Evolutionary conservation across 1,140 invertebrate genomes (phyloP).

Genomic region (Dinoponera quadriceps): DNA sequence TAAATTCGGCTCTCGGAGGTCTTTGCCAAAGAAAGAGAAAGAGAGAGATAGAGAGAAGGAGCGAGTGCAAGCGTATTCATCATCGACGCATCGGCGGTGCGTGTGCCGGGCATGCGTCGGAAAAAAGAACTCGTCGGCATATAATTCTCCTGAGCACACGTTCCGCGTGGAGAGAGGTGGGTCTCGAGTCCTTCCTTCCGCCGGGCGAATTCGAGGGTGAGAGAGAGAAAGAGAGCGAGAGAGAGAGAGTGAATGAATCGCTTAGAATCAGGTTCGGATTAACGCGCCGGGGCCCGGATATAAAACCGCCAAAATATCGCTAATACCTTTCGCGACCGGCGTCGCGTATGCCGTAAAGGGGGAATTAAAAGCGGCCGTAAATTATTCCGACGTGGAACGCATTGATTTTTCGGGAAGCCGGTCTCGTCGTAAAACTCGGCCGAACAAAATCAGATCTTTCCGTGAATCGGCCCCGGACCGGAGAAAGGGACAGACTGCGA

Average conservation of each 20-base stretch:
- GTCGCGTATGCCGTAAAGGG: conserved; percentile 26
- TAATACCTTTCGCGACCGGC: not conserved
- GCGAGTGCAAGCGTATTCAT: not conserved
- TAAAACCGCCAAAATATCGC: conserved; percentile 16
- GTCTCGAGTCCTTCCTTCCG: not conserved
- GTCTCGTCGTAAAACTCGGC: conserved; percentile 63
- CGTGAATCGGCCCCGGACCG: conserved; percentile 55
- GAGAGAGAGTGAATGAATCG: not conserved
- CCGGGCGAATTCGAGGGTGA: too few relatives aligned
- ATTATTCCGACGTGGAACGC: conserved; percentile 60
- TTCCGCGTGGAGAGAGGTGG: not conserved
- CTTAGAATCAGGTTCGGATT: not conserved
- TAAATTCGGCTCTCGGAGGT: not conserved
- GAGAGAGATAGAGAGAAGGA: too few relatives aligned
- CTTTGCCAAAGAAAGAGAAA: too few relatives aligned
- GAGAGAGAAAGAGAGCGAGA: too few relatives aligned
- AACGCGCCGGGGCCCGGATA: conserved; percentile 5
- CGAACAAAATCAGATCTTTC: conserved; percentile 63
- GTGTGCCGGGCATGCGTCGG: conserved; percentile 63
- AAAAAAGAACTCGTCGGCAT: conserved; percentile 53
- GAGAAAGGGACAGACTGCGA: not conserved
- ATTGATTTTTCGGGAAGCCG: conserved; percentile 55
- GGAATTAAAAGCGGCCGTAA: conserved; percentile 54
- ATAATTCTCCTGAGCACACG: not conserved
- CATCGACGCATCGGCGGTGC: conserved; percentile 52